Percentiles rank a stretch among this genome's conserved stretches.
Evolutionary conservation across 2,888 invertebrate genomes (phyloP).

Genomic region (Yponomeuta evonymella): DNA sequence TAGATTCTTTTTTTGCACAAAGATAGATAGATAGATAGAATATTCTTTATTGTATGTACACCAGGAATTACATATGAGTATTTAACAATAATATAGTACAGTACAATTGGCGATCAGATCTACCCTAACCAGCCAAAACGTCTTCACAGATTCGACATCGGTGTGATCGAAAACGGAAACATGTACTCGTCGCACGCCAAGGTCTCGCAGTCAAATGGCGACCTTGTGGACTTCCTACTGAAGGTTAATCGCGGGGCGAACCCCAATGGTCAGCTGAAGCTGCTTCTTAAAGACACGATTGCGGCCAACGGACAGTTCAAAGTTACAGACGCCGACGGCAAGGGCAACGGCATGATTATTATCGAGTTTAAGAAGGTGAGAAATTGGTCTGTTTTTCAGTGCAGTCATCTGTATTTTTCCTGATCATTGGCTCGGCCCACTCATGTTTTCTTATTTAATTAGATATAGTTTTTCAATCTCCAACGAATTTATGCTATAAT

Average conservation of each 20-base stretch:
- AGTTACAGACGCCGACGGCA: constrained; percentile 77
- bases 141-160: constrained; percentile 61
- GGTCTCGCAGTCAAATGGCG: constrained; percentile 59
- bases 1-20: too few species aligned
- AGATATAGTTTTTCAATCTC: too few species aligned
- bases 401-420: too few species aligned
- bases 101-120: too few species aligned
- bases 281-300: constrained; percentile 77
- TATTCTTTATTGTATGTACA: too few species aligned
- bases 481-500: too few species aligned
- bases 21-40: too few species aligned
- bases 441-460: too few species aligned
- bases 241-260: constrained; percentile 61
- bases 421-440: too few species aligned
- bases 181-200: constrained; percentile 72
- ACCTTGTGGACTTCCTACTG: constrained; percentile 73
- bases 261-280: constrained; percentile 67
- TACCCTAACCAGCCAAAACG: not conserved
- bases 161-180: constrained; percentile 53
- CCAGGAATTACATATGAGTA: too few species aligned
- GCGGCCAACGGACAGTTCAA: constrained; percentile 79
- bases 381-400: too few species aligned
- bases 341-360: constrained; percentile 77
- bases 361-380: constrained; percentile 75
- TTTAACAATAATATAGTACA: too few species aligned